phyloP scores from a whole-genome alignment of 2,888 invertebrate species.

The Calameuta filiformis region DNA sequence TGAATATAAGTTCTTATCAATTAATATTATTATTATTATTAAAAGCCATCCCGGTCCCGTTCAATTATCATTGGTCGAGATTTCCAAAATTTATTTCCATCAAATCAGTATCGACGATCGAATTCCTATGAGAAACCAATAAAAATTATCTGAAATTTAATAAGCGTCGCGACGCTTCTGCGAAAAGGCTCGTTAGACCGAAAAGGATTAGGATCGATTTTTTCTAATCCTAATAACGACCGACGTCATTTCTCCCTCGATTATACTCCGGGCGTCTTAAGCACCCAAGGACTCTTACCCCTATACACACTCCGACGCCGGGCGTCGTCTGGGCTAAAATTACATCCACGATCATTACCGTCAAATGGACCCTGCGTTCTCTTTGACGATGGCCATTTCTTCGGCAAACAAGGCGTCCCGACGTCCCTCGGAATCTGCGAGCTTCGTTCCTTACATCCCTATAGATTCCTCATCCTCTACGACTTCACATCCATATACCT shows the following conservation, averaged over 20 bases:
- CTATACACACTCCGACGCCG: not conserved
- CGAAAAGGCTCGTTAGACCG: not conserved
- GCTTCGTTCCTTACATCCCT: not conserved
- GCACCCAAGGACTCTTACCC: not conserved
- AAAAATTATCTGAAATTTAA: not conserved
- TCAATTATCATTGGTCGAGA: not conserved
- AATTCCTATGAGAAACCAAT: not conserved
- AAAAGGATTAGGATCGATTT: not conserved
- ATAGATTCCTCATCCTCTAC: not conserved
- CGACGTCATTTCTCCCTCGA: not conserved
- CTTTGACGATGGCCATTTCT: not conserved
- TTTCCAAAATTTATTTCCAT: not conserved
- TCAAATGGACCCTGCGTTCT: not conserved
- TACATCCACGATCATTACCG: constrained; percentile 1
- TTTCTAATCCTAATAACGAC: not conserved
- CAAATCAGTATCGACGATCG: not conserved
- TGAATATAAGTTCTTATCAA: not conserved
- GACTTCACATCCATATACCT: not conserved
- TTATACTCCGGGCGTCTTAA: not conserved
- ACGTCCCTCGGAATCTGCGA: not conserved
- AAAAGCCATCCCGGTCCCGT: not conserved
- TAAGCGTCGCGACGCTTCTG: not conserved
- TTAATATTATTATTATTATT: not conserved
- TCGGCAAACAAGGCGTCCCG: constrained; percentile 1
- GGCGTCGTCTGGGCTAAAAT: not conserved